Percentiles rank a stretch among this genome's conserved stretches.
phyloP scores from a whole-genome alignment of 30 jellyfish, hydroid and myxozoan species.

The Sanderia malayensis region DNA sequence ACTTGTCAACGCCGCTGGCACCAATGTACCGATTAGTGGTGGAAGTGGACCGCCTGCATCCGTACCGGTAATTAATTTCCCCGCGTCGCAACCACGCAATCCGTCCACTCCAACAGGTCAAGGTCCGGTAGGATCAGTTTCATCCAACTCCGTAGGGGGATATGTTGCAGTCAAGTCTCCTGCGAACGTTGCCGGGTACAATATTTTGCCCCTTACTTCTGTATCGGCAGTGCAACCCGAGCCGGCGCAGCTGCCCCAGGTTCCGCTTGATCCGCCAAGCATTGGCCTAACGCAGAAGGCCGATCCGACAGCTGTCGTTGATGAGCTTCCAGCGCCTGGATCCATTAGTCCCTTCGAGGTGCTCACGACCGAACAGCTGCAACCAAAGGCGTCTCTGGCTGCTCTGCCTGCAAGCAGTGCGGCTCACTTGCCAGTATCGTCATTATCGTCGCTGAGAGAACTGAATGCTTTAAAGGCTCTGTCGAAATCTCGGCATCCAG shows the following conservation, averaged over 20 bases:
- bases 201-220: slow-evolving; percentile 48
- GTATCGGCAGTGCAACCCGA: slow-evolving; percentile 1
- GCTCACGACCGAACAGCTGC: slow-evolving; percentile 49
- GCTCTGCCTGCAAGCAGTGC: no score
- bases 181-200: slow-evolving; percentile 35
- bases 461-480: slow-evolving; percentile 42
- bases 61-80: neutral
- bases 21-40: neutral
- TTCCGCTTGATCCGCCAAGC: slow-evolving; percentile 54
- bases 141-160: slow-evolving; percentile 26
- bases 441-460: neutral
- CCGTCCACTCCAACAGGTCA: slow-evolving; percentile 63
- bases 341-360: slow-evolving; percentile 42
- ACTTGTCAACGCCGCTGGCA: neutral
- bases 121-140: slow-evolving; percentile 61
- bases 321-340: slow-evolving; percentile 30
- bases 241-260: slow-evolving; percentile 10
- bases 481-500: slow-evolving; percentile 22
- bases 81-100: slow-evolving; percentile 20
- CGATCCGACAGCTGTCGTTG: slow-evolving; percentile 21
- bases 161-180: slow-evolving; percentile 44
- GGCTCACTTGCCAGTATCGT: neutral
- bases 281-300: slow-evolving; percentile 34
- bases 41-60: neutral
- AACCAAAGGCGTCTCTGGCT: slow-evolving; percentile 3